Evolutionary conservation across 2,888 invertebrate genomes (phyloP).

Genomic region (Stegana nigrithorax): DNA sequence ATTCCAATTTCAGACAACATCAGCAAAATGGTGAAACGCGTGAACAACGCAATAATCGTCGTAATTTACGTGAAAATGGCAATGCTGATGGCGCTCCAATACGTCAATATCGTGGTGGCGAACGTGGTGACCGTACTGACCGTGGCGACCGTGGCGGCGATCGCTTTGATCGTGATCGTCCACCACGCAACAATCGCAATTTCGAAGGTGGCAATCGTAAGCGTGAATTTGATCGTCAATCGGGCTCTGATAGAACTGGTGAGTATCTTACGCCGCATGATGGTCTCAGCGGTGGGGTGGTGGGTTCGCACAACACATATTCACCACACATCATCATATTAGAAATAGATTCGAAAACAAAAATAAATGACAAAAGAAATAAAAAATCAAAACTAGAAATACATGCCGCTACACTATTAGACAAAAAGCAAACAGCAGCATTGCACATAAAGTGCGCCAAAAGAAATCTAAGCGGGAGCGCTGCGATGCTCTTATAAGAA

Average conservation of each 20-base stretch:
- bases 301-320: too few relatives aligned
- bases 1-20: conserved; percentile 57
- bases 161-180: too few relatives aligned
- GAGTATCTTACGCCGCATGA: too few relatives aligned
- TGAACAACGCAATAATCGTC: conserved; percentile 74
- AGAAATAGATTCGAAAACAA: too few relatives aligned
- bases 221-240: conserved; percentile 95
- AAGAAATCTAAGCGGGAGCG: too few relatives aligned
- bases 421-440: too few relatives aligned
- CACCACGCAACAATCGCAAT: conserved; percentile 67
- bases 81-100: conserved; percentile 27
- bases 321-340: too few relatives aligned
- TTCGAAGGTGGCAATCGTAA: conserved; percentile 71
- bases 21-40: conserved; percentile 73
- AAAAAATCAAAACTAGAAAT: too few relatives aligned
- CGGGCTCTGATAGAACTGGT: conserved; percentile 95
- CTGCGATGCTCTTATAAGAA: too few relatives aligned
- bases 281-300: too few relatives aligned
- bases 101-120: conserved; percentile 36
- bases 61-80: conserved; percentile 70
- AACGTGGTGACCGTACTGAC: conserved; percentile 60
- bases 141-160: conserved; percentile 58
- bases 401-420: too few relatives aligned
- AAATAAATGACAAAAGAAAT: neutral
- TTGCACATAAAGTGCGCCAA: too few relatives aligned